Conservation (phyloP, 2,888 invertebrate species). For the Drosophila pegasa region DNA sequence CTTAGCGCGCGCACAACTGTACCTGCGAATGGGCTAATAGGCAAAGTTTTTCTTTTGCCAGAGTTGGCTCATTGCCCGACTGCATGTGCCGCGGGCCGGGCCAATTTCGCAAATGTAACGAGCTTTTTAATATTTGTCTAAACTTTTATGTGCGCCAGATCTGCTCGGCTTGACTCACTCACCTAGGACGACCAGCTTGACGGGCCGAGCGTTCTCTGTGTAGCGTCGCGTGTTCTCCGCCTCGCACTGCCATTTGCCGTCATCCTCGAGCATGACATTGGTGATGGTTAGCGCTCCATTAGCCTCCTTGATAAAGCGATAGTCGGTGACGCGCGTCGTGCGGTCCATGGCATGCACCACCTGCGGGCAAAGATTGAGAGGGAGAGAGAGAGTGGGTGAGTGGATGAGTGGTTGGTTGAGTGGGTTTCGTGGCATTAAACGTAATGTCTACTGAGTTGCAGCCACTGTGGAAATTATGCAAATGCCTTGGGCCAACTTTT, state of each 20-base stretch:
- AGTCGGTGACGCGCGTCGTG: conserved; percentile 84
- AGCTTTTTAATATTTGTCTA: conserved; percentile 61
- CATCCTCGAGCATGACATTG: conserved; percentile 87
- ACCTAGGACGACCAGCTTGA: conserved; percentile 89
- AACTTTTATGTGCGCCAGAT: conserved; percentile 42
- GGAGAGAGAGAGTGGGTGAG: conserved; percentile 9
- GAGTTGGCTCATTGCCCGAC: conserved; percentile 43
- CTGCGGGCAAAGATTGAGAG: conserved; percentile 54
- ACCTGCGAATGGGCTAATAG: conserved; percentile 24
- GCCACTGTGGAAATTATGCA: conserved; percentile 58
- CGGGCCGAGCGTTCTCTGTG: conserved; percentile 88
- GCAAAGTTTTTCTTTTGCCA: conserved; percentile 21
- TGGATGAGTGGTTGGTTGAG: conserved; percentile 18
- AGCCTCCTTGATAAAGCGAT: conserved; percentile 85
- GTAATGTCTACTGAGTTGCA: conserved; percentile 54
- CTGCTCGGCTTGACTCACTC: conserved; percentile 82
- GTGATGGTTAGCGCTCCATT: conserved; percentile 85
- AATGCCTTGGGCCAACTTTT: conserved; percentile 54
- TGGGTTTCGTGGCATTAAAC: conserved; percentile 48
- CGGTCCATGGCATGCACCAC: conserved; percentile 84
- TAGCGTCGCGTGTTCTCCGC: conserved; percentile 88
- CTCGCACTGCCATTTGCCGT: conserved; percentile 91
- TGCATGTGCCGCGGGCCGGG: conserved; percentile 32
- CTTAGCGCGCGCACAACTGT: conserved; percentile 35
- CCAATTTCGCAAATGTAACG: conserved; percentile 64